phyloP scores from a whole-genome alignment of 92 coral and sea anemone genomes.

The Palythoa heliodiscus region DNA sequence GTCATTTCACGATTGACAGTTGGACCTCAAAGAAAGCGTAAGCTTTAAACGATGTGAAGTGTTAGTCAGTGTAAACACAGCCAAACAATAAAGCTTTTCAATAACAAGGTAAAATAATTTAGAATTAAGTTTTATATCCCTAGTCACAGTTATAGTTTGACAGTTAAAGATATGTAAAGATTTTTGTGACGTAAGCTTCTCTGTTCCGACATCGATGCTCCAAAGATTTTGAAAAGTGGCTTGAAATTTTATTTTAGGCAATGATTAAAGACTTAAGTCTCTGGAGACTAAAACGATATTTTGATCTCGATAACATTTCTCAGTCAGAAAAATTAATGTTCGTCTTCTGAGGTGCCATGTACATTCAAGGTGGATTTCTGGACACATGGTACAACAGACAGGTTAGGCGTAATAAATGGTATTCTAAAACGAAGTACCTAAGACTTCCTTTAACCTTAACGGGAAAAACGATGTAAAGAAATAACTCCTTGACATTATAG shows the following conservation, averaged over 20 bases:
- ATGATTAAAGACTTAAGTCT: not conserved
- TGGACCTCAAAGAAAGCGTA: slow-evolving; percentile 7
- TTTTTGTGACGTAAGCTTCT: slow-evolving; percentile 6
- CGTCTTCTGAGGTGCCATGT: too few relatives aligned
- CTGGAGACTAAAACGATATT: not conserved
- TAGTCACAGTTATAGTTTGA: slow-evolving; percentile 13
- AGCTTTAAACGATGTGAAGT: slow-evolving; percentile 20
- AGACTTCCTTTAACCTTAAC: not conserved
- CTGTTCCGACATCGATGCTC: not conserved
- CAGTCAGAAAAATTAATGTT: not conserved
- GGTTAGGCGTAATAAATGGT: too few relatives aligned
- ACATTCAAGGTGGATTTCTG: too few relatives aligned
- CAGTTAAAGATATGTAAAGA: slow-evolving; percentile 33
- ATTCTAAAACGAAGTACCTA: too few relatives aligned
- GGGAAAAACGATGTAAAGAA: slow-evolving; percentile 2
- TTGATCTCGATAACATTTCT: not conserved
- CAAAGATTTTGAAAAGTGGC: not conserved
- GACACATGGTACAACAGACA: too few relatives aligned
- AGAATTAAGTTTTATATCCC: slow-evolving; percentile 31
- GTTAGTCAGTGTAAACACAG: slow-evolving; percentile 33
- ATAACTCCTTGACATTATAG: slow-evolving; percentile 19
- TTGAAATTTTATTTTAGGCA: not conserved
- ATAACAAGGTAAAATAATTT: not conserved
- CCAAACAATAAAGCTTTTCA: slow-evolving; percentile 17
- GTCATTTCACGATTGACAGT: slow-evolving; percentile 3